Conservation (phyloP, 2,113 vertebrate genomes). For the Nothocercus julius region DNA sequence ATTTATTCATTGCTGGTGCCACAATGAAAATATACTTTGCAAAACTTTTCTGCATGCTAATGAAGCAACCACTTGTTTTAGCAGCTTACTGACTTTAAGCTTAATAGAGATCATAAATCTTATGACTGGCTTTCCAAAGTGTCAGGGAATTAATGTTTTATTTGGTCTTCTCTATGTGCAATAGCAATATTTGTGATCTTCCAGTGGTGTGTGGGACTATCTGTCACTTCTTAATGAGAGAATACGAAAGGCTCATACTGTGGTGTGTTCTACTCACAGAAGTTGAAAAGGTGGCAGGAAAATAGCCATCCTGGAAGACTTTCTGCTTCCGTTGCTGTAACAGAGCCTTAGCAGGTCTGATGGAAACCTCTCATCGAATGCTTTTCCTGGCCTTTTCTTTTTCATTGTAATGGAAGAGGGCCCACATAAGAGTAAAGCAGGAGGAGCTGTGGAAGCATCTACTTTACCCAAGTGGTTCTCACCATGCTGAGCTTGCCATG, state of each 20-base stretch:
- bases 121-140: neutral
- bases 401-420: neutral
- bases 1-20: neutral
- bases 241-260: slow-evolving; percentile 8
- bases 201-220: neutral
- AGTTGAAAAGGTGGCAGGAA: neutral
- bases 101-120: slow-evolving; percentile 4
- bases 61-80: neutral
- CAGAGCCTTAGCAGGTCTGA: neutral
- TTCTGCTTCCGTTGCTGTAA: neutral
- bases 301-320: neutral
- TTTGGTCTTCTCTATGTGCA: slow-evolving; percentile 17
- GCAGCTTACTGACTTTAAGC: neutral
- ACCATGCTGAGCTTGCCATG: neutral
- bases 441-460: neutral
- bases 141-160: slow-evolving; percentile 10
- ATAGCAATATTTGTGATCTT: neutral
- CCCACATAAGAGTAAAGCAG: neutral
- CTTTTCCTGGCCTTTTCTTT: neutral
- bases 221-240: slow-evolving; percentile 26
- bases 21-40: neutral
- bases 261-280: neutral
- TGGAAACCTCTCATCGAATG: neutral
- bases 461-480: neutral
- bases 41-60: neutral